Evolutionary conservation across 1,140 invertebrate species (phyloP), one percentile per base, ranked within the genome.

Genomic region (Globodera rostochiensis): DNA sequence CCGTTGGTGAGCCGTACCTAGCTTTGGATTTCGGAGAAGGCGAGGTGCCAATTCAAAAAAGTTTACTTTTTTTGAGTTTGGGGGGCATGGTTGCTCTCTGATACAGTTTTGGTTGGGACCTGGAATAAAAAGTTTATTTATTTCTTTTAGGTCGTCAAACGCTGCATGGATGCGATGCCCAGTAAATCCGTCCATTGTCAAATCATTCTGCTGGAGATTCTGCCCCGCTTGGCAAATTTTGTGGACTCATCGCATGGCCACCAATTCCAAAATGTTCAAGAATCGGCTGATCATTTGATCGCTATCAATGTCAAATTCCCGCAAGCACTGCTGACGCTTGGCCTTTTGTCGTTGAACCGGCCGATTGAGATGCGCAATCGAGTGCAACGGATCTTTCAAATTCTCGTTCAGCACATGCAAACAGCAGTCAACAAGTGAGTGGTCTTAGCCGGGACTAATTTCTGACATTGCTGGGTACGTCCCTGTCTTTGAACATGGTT

Each of bases 221-320:
- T 98, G 81, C 97, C 97, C n/a, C 92, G 96, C 77, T 90, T 98
- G n/a, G 96, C 95, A 8, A 95, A 95, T 15, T 97, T 98, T 85
- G 94, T 96, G 89, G 94, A 93, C 77, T 93, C 64, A 3, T 49
- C 19, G 60, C 70, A 83, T 47, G 13, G 36, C 21, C 46, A 70
- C 11, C 80, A 49, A 11, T 76, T 81, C 19, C 47, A 47, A 45
- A 45, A 81, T 60, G 75, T 70, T 0, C 66, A 46, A n/a, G 25
- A 80, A 15, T n/a, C 69, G 46, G 80, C 79, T 15, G 84, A 86
- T 4, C 69, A 83, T 25, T 66, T 49, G 7, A 69, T 83, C n/a
- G 25, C 57, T 1, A 47, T 81, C 25, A 76, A 67, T 25, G 25
- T 11, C 45, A 86, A 80, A 60, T 82, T 60, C 80, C 84, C 85